A percentile compares a stretch with the other conserved stretches of the same genome.
Conservation (phyloP, 2,113 vertebrate species). For the Lipotes vexillifer region DNA sequence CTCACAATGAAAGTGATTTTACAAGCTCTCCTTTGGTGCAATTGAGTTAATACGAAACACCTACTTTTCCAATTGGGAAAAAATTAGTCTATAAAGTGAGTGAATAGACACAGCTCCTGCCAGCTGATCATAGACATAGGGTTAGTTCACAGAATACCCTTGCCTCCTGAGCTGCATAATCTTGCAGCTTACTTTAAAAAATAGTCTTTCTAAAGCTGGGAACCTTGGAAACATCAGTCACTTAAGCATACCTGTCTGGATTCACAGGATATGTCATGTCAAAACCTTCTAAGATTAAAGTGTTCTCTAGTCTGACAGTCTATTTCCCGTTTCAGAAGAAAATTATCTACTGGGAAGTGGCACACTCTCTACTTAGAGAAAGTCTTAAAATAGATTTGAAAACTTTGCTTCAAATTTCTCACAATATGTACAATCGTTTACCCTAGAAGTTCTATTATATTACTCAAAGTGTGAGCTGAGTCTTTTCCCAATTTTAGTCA, state of each 20-base stretch:
- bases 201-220: conserved; percentile 14
- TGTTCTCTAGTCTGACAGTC: background rate
- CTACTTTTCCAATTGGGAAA: background rate
- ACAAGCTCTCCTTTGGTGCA: background rate
- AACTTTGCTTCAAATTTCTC: conserved; percentile 5
- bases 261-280: background rate
- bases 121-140: background rate
- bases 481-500: background rate
- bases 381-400: background rate
- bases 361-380: background rate
- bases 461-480: background rate
- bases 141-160: background rate
- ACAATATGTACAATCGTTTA: background rate
- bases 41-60: background rate
- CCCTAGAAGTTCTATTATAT: background rate
- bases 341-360: background rate
- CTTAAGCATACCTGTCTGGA: conserved; percentile 1
- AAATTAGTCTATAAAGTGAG: background rate
- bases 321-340: conserved; percentile 21
- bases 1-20: background rate
- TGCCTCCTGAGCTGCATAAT: background rate
- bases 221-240: background rate
- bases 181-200: conserved; percentile 31
- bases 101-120: background rate
- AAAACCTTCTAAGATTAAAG: conserved; percentile 28